Percentiles rank a stretch among this genome's conserved stretches.
phyloP scores from a whole-genome alignment of 2,797 vertebrate species.

The Calcarius lapponicus region DNA sequence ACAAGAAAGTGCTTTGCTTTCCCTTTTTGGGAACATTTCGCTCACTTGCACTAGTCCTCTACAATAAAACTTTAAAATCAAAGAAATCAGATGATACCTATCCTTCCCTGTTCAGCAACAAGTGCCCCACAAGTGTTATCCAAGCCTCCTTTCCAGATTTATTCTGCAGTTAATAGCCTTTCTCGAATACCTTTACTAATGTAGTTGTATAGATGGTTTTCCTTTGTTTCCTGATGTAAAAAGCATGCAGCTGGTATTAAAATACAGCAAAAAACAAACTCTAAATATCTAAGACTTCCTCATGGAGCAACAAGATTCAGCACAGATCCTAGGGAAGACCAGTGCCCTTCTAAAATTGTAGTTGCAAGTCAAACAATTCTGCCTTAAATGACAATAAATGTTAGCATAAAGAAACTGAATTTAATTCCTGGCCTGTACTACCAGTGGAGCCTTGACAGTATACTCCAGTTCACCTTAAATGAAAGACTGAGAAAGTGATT shows the following conservation, averaged over 20 bases:
- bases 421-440: background rate
- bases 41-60: background rate
- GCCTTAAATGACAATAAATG: background rate
- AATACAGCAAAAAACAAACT: background rate
- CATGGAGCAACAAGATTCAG: background rate
- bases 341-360: rapidly evolving
- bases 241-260: background rate
- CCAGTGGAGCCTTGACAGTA: background rate
- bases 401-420: background rate
- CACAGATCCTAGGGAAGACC: background rate
- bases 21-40: background rate
- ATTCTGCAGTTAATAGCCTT: background rate
- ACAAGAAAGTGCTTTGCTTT: background rate
- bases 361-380: background rate
- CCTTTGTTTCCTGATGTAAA: background rate
- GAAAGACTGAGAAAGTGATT: background rate
- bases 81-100: background rate
- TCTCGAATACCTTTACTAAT: background rate
- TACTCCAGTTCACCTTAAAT: background rate
- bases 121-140: background rate
- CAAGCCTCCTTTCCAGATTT: background rate
- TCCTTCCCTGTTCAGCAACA: background rate
- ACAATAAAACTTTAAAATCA: background rate
- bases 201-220: background rate
- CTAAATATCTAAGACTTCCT: background rate